phyloP scores from a whole-genome alignment of 2,797 vertebrate genomes.

The Myioborus miniatus region DNA sequence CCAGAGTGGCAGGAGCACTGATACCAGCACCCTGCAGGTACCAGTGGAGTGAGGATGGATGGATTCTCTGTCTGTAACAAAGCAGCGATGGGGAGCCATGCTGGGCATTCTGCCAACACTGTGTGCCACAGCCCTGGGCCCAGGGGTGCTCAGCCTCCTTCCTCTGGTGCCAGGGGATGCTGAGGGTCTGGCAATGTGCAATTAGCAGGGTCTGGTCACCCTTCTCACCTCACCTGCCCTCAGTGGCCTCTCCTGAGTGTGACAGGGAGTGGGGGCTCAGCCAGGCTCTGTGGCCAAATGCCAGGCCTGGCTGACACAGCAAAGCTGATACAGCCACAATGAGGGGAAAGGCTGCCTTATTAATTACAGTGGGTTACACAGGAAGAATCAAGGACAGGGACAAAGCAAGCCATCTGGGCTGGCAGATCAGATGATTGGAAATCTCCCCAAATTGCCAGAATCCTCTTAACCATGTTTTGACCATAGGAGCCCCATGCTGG shows the following conservation, averaged over 20 bases:
- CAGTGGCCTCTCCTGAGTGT: not conserved
- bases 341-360: not conserved
- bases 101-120: not conserved
- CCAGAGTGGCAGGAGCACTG: not conserved
- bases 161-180: not conserved
- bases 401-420: not conserved
- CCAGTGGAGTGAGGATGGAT: fast-evolving
- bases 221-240: not conserved
- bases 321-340: fast-evolving
- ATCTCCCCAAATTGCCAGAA: not conserved
- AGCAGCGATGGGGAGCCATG: fast-evolving
- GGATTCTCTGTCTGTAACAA: not conserved
- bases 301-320: not conserved
- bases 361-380: not conserved
- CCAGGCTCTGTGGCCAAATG: fast-evolving
- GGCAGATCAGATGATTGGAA: not conserved
- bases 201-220: not conserved
- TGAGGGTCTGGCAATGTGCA: not conserved
- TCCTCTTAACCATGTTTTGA: not conserved
- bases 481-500: fast-evolving
- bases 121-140: not conserved
- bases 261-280: not conserved
- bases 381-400: not conserved
- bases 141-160: not conserved
- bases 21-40: no score